Evolutionary conservation across 1,140 invertebrate genomes (phyloP).

Genomic region (Phocides pigmalion): DNA sequence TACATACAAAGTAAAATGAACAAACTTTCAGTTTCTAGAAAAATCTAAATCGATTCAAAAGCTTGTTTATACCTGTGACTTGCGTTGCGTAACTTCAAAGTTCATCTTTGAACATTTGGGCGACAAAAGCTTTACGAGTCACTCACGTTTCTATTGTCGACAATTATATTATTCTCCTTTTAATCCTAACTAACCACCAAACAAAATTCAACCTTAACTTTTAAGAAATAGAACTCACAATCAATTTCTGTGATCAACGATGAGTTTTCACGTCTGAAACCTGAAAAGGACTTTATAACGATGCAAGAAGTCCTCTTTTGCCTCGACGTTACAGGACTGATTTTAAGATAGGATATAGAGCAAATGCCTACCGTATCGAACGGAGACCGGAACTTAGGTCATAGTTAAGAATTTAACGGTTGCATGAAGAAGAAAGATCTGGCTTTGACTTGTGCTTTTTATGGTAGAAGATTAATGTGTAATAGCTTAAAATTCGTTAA

Average conservation of each 20-base stretch:
- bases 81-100: slow-evolving; percentile 21
- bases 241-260: neutral
- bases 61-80: slow-evolving; percentile 10
- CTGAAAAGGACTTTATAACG: neutral
- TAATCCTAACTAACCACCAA: slow-evolving; percentile 28
- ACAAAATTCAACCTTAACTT: no score
- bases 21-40: no score
- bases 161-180: slow-evolving; percentile 16
- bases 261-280: neutral
- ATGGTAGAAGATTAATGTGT: no score
- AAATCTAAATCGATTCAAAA: no score
- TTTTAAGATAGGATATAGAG: slow-evolving; percentile 41
- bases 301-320: neutral
- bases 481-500: no score
- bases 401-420: slow-evolving; percentile 16
- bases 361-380: slow-evolving; percentile 37
- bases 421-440: neutral
- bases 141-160: slow-evolving; percentile 27
- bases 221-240: neutral
- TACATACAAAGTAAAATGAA: no score
- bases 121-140: slow-evolving; percentile 20
- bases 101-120: slow-evolving; percentile 22
- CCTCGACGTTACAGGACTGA: slow-evolving; percentile 9
- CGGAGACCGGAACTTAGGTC: slow-evolving; percentile 36
- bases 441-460: no score